Percentiles rank a stretch among this genome's conserved stretches.
phyloP scores from a whole-genome alignment of 1,140 invertebrate genomes.

The Oncopodura yosiiana region DNA sequence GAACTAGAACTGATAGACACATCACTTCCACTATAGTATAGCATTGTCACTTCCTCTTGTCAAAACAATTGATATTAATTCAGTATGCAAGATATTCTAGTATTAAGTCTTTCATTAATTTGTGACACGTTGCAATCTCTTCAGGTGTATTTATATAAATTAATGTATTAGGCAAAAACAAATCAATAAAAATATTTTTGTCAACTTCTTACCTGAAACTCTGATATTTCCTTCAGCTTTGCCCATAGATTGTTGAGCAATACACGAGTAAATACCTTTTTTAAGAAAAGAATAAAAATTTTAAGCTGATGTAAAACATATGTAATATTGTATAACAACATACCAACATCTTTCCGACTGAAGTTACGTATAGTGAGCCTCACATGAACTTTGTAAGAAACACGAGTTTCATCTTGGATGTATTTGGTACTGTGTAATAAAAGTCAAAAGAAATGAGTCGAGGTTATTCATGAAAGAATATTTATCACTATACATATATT shows the following conservation, averaged over 20 bases:
- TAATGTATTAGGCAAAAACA: no score
- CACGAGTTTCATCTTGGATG: slow-evolving; percentile 62
- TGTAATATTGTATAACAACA: slow-evolving; percentile 36
- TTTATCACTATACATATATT: no score
- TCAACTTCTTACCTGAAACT: slow-evolving; percentile 72
- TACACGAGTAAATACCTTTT: slow-evolving; percentile 64
- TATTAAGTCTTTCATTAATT: no score
- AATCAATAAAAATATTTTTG: no score
- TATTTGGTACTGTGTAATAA: slow-evolving; percentile 59
- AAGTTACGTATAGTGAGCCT: slow-evolving; percentile 69
- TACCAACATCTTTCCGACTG: slow-evolving; percentile 65
- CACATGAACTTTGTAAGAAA: slow-evolving; percentile 72
- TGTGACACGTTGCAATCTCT: no score
- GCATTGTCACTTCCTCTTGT: no score
- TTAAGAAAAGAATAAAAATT: neutral
- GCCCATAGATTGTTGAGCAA: slow-evolving; percentile 79
- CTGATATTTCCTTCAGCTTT: slow-evolving; percentile 71
- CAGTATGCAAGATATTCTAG: no score
- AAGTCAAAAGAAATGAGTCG: slow-evolving; percentile 14
- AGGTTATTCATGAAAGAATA: no score
- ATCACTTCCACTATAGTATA: no score
- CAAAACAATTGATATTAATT: no score
- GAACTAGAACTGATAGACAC: no score
- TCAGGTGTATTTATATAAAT: no score
- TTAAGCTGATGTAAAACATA: neutral